Evolutionary conservation across 2,888 invertebrate species (phyloP).

Genomic region (Caradrina kadenii): DNA sequence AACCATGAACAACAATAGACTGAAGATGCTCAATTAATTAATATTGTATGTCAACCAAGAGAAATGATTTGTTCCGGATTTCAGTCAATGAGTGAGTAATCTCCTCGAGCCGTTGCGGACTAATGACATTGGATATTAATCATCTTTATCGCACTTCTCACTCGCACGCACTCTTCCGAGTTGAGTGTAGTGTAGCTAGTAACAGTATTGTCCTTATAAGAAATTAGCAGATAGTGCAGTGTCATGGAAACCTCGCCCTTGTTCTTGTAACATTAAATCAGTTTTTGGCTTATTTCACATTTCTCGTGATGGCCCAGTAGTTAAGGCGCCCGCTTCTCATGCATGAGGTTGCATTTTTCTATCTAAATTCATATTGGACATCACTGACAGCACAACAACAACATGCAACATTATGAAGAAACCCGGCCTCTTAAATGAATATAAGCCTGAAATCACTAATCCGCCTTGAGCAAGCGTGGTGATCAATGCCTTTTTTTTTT

Average conservation of each 20-base stretch:
- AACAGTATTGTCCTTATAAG: background rate
- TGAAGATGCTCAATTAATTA: conserved; percentile 25
- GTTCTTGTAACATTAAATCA: background rate
- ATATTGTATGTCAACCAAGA: conserved; percentile 31
- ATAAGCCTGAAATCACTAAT: too few relatives aligned
- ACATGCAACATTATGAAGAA: too few relatives aligned
- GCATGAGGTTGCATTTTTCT: too few relatives aligned
- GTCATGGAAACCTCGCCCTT: background rate
- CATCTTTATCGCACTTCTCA: conserved; percentile 37
- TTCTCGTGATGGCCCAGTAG: too few relatives aligned
- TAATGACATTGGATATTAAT: conserved; percentile 46
- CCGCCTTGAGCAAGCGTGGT: too few relatives aligned
- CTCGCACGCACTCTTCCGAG: conserved; percentile 8
- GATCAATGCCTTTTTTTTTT: too few relatives aligned
- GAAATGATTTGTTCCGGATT: conserved; percentile 43
- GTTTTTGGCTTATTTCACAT: background rate
- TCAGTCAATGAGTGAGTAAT: conserved; percentile 37
- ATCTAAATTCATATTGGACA: too few relatives aligned
- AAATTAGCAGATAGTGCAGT: background rate
- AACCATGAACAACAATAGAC: background rate
- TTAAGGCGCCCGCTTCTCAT: too few relatives aligned
- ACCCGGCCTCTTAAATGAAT: too few relatives aligned
- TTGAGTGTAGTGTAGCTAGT: background rate
- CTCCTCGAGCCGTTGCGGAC: conserved; percentile 11
- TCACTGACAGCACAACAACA: too few relatives aligned